A percentile compares a stretch with the other conserved stretches of the same genome.
Evolutionary conservation across 2,888 invertebrate species (phyloP).

Genomic region (Zaprionus bogoriensis): DNA sequence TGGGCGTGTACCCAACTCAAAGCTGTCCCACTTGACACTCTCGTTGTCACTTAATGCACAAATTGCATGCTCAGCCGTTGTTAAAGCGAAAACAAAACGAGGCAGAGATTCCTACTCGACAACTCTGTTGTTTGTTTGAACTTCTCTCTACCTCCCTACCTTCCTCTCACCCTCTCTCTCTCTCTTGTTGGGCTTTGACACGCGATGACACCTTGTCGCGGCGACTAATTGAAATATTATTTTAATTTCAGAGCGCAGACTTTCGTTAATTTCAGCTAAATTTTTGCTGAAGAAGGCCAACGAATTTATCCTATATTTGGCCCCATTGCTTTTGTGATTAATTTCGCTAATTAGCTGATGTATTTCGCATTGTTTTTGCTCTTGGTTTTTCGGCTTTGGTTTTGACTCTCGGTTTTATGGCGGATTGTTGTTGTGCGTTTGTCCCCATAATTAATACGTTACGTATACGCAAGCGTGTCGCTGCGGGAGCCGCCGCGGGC

Average conservation of each 20-base stretch:
- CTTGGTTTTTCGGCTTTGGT: slow-evolving; percentile 1
- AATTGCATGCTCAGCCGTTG: slow-evolving; percentile 62
- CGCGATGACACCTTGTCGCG: slow-evolving; percentile 53
- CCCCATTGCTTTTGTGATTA: slow-evolving; percentile 50
- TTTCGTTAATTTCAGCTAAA: slow-evolving; percentile 55
- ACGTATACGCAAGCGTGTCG: slow-evolving; percentile 67
- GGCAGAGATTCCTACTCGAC: slow-evolving; percentile 49
- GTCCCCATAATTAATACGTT: slow-evolving; percentile 69
- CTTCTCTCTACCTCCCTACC: slow-evolving; percentile 11
- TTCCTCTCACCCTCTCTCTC: slow-evolving; percentile 10
- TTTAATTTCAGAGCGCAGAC: slow-evolving; percentile 52
- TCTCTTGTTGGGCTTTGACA: slow-evolving; percentile 33
- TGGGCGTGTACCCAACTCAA: slow-evolving; percentile 16
- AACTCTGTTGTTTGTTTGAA: slow-evolving; percentile 5
- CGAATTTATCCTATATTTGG: slow-evolving; percentile 32
- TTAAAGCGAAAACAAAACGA: slow-evolving; percentile 56
- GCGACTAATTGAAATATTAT: slow-evolving; percentile 51
- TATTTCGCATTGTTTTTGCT: slow-evolving; percentile 10
- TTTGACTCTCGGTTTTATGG: background rate
- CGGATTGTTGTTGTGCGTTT: slow-evolving; percentile 22
- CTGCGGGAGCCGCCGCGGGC: slow-evolving; percentile 61
- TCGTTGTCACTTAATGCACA: slow-evolving; percentile 64
- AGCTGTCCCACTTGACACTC: slow-evolving; percentile 66
- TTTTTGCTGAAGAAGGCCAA: slow-evolving; percentile 33
- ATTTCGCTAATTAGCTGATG: slow-evolving; percentile 60